These are phyloP conservation scores for Cyaniris semiargus DNA, from an alignment of 2,888 invertebrate species.

Conservation along the genomic window DNA sequence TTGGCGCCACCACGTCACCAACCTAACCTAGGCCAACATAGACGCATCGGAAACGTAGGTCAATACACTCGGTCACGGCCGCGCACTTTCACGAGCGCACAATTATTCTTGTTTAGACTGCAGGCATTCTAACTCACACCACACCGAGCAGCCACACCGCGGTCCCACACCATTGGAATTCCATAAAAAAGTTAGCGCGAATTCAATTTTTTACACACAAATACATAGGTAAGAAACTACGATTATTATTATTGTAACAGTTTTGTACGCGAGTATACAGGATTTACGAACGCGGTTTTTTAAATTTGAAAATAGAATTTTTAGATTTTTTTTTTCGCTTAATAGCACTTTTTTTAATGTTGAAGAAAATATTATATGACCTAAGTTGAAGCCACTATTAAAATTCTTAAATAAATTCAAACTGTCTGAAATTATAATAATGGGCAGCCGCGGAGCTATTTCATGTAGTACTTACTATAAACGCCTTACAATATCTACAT, in stretches of 20 bases:
- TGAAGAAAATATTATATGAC: no score
- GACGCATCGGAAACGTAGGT: constrained; percentile 64
- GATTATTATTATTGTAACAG: not conserved
- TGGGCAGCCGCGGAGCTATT: no score
- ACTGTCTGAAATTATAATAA: no score
- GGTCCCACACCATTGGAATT: constrained; percentile 33
- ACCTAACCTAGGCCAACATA: constrained; percentile 76
- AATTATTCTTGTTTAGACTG: constrained; percentile 60
- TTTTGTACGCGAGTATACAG: not conserved
- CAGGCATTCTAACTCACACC: constrained; percentile 62
- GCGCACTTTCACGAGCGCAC: constrained; percentile 63
- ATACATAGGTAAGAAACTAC: not conserved
- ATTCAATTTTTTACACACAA: not conserved
- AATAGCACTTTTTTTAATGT: not conserved
- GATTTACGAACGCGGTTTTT: not conserved
- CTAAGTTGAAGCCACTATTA: no score
- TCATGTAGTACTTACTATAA: no score
- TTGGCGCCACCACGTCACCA: constrained; percentile 56
- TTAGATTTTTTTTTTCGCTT: not conserved
- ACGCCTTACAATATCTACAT: no score
- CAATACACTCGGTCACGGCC: constrained; percentile 76
- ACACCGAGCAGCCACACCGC: constrained; percentile 29
- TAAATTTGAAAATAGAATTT: not conserved
- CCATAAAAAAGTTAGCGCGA: constrained; percentile 6
- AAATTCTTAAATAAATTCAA: no score